Conservation (phyloP, 2,797 vertebrate genomes). For the Pseudochirops cupreus region DNA sequence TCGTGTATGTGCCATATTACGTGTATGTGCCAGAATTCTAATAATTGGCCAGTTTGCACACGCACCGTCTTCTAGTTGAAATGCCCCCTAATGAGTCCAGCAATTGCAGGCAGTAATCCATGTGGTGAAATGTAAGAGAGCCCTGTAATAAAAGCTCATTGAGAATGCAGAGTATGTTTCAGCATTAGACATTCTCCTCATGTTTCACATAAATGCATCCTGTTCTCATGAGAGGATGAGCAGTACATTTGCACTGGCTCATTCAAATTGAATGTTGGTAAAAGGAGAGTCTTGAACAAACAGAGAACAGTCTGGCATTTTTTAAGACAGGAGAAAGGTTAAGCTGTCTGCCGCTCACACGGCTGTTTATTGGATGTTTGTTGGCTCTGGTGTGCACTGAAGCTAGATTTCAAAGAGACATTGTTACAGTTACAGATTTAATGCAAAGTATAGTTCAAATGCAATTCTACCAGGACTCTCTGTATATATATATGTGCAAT, state of each 20-base stretch:
- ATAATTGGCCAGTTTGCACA: background rate
- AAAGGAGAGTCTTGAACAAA: constrained; percentile 85
- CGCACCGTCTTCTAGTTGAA: constrained; percentile 12
- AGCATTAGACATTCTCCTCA: constrained; percentile 88
- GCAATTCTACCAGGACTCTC: constrained; percentile 64
- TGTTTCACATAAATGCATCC: constrained; percentile 88
- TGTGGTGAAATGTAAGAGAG: constrained; percentile 82
- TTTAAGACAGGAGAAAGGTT: constrained; percentile 82
- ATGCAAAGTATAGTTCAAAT: constrained; percentile 76
- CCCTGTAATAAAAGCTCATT: constrained; percentile 88
- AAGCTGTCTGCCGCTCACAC: constrained; percentile 76
- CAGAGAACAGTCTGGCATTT: constrained; percentile 79
- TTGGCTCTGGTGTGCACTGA: constrained; percentile 66
- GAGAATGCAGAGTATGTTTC: constrained; percentile 85
- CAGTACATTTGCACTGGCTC: constrained; percentile 83
- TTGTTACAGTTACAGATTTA: constrained; percentile 71
- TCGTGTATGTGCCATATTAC: background rate
- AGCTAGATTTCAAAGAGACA: constrained; percentile 78
- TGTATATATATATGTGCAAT: constrained; percentile 37
- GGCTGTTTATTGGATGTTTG: constrained; percentile 80
- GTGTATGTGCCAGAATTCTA: background rate
- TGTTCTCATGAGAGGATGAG: constrained; percentile 83
- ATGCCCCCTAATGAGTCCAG: constrained; percentile 36
- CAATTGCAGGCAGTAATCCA: constrained; percentile 71
- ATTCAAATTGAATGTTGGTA: constrained; percentile 85